Base-by-base conservation (phyloP, 2,113 vertebrate species). In the Megaceryle torquata region DNA sequence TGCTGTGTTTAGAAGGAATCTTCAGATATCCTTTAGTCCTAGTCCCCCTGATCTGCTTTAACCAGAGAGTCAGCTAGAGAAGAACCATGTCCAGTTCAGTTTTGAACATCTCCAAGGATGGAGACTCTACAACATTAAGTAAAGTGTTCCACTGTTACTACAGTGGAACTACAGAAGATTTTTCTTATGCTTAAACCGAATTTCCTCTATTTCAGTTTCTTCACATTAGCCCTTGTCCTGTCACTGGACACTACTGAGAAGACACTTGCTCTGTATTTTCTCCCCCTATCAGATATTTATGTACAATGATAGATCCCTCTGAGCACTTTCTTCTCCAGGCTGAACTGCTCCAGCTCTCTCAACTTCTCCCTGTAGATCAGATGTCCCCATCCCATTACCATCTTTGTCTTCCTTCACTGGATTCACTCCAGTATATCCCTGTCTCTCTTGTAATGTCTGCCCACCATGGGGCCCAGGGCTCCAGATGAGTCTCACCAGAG, bases 391-490 rank as follows among this genome's bases (percentile, higher is more conserved):
- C 26, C 24, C 41, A 41, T 63, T 33, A 1, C n/a, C 17, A 20
- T 6, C 35, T 26, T 48, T 16, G 9, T 15, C 24, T 3, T 37
- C 21, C 43, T 67, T 53, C 28, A 13, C 15, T 72, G 53, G 43
- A 48, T 33, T 61, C 3, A 1, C 9, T 56, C 57, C 28, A 35
- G 10, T 6, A 10, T 10, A 2, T 15, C 57, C 31, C 51, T 39
- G 26, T 35, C 16, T 71, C 14, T 26, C 43, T 25, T 15, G 6
- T 33, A 6, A 35, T 21, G 39, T 2, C 10, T 60, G 57, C 12
- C 31, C 16, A 35, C n/a, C 0, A 1, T 28, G 63, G 61, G 9
- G 48, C 11, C 11, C 39, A 43, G 10, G 9, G 17, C 12, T 31
- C 14, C 53, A 61, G 22, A 13, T 33, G 26, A 43, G 2, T 57